These are phyloP conservation scores for Spinibarbus caldwelli DNA, from an alignment of 2,797 vertebrate species.

Conservation along the genomic window DNA sequence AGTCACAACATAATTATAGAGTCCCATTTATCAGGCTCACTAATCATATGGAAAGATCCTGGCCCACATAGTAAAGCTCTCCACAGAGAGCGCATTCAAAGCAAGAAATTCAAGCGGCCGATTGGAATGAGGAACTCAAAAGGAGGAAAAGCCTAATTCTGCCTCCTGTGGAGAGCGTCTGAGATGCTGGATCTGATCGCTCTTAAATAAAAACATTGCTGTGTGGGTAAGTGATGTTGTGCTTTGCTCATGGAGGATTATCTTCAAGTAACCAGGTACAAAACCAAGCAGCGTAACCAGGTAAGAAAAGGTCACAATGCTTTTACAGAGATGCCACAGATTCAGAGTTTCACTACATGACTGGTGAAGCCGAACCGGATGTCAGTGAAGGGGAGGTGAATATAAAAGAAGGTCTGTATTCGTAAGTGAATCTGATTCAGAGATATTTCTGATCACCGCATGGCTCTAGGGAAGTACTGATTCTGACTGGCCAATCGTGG, in stretches of 20 bases:
- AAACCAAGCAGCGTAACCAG: slow-evolving; percentile 31
- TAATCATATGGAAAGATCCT: slow-evolving; percentile 55
- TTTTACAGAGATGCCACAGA: slow-evolving; percentile 50
- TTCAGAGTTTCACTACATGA: slow-evolving; percentile 30
- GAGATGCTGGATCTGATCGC: slow-evolving; percentile 27
- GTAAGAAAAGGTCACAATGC: slow-evolving; percentile 61
- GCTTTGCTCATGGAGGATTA: slow-evolving; percentile 62
- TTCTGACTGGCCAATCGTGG: slow-evolving; percentile 15
- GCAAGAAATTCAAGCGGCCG: slow-evolving; percentile 1
- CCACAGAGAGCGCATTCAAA: slow-evolving; percentile 13
- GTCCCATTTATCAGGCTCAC: slow-evolving; percentile 44
- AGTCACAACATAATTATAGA: slow-evolving; percentile 61
- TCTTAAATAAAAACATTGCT: slow-evolving; percentile 33
- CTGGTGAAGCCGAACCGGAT: slow-evolving; percentile 47
- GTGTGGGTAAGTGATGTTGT: slow-evolving; percentile 56
- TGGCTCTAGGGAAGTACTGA: background rate
- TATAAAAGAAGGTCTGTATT: slow-evolving; percentile 41
- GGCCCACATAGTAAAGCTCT: slow-evolving; percentile 40
- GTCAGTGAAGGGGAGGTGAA: slow-evolving; percentile 37
- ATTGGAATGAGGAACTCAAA: slow-evolving; percentile 13
- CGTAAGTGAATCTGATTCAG: slow-evolving; percentile 23
- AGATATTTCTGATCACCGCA: background rate
- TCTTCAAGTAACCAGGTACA: slow-evolving; percentile 52
- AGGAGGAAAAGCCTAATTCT: slow-evolving; percentile 39
- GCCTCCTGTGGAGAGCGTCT: slow-evolving; percentile 19